Conservation (phyloP, 2,888 invertebrate genomes). For the Tolmerus cingulatus region DNA sequence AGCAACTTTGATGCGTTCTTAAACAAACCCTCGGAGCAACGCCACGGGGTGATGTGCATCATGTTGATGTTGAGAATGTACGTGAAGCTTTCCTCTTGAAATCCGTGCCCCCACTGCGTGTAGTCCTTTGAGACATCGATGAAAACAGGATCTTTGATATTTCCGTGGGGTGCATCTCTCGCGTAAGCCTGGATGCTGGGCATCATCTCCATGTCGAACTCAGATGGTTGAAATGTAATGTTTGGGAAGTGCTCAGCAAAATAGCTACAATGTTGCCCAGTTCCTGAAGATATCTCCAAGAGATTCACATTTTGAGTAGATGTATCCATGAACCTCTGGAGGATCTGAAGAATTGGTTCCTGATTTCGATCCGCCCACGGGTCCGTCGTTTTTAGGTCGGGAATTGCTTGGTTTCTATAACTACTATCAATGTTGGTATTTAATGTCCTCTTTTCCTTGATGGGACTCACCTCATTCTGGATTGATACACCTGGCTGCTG, state of each 20-base stretch:
- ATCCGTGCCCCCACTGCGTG: conserved; percentile 55
- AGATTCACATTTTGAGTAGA: conserved; percentile 64
- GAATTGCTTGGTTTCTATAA: conserved; percentile 6
- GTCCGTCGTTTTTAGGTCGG: conserved; percentile 65
- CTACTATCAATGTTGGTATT: neutral
- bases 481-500: neutral
- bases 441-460: neutral
- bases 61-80: conserved; percentile 85
- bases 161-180: conserved; percentile 67
- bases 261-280: conserved; percentile 81
- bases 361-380: conserved; percentile 80
- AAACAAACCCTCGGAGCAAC: conserved; percentile 79
- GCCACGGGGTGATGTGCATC: conserved; percentile 84
- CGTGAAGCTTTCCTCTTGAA: conserved; percentile 69
- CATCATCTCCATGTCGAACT: conserved; percentile 71
- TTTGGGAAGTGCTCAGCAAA: conserved; percentile 80
- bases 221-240: conserved; percentile 82
- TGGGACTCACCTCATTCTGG: neutral
- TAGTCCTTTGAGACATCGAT: conserved; percentile 72
- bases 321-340: conserved; percentile 69
- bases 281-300: conserved; percentile 82
- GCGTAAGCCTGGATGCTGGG: conserved; percentile 69
- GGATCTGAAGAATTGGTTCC: conserved; percentile 74
- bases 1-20: conserved; percentile 74
- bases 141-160: conserved; percentile 72